A percentile compares a stretch with the other conserved stretches of the same genome.
Conservation (phyloP, 2,888 invertebrate genomes). For the Halocaridina rubra region DNA sequence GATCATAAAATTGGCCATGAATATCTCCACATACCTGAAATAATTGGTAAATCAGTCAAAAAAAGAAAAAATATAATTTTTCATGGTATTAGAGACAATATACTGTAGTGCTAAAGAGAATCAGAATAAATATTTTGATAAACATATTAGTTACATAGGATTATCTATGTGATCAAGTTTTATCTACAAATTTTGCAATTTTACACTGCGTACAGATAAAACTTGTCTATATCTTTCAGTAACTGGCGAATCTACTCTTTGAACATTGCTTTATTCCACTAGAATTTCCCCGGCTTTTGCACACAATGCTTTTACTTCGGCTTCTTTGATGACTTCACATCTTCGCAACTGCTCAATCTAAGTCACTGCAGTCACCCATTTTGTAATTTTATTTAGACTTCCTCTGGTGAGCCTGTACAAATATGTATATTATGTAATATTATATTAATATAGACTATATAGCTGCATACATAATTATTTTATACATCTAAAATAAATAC, state of each 20-base stretch:
- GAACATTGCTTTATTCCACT: conserved; percentile 99
- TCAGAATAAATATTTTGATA: too few relatives aligned
- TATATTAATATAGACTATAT: too few relatives aligned
- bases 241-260: conserved; percentile 98
- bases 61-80: too few relatives aligned
- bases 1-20: conserved; percentile 98
- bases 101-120: too few relatives aligned
- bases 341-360: conserved; percentile 96
- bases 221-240: conserved; percentile 77
- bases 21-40: conserved; percentile 98
- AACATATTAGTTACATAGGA: too few relatives aligned
- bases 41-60: too few relatives aligned
- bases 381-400: background rate
- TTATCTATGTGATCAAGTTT: too few relatives aligned
- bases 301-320: conserved; percentile 97
- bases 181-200: too few relatives aligned
- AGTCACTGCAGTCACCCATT: conserved; percentile 88
- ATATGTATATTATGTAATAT: too few relatives aligned
- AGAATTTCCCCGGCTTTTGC: conserved; percentile 98
- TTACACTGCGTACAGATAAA: background rate
- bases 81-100: too few relatives aligned
- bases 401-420: background rate
- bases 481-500: too few relatives aligned
- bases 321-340: conserved; percentile 95
- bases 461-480: too few relatives aligned